Percentiles rank a stretch among this genome's conserved stretches.
Conservation (phyloP, 2,113 vertebrate genomes). For the Prolemur simus region DNA sequence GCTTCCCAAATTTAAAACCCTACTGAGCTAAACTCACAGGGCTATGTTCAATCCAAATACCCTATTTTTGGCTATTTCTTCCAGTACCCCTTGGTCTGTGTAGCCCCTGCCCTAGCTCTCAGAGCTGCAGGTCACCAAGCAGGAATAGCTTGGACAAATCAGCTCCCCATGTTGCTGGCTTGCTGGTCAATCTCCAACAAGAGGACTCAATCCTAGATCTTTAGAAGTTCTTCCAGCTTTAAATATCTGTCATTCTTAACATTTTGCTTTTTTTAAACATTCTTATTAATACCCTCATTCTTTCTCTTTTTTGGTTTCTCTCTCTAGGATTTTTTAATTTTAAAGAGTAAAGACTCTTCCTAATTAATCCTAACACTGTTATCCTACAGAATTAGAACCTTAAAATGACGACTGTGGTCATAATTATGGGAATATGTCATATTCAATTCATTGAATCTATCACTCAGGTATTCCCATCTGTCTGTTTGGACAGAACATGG, state of each 20-base stretch:
- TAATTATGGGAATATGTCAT: not conserved
- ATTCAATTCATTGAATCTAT: not conserved
- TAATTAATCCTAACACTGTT: not conserved
- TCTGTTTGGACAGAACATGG: not conserved
- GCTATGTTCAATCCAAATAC: not conserved
- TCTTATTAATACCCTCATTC: not conserved
- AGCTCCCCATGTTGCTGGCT: not conserved
- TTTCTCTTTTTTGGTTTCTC: not conserved
- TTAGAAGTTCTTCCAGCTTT: not conserved
- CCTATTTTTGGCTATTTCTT: too few relatives aligned
- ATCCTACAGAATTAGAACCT: not conserved
- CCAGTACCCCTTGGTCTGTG: not conserved
- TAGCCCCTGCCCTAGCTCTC: not conserved
- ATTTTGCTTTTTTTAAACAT: not conserved
- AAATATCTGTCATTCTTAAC: not conserved
- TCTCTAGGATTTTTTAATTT: not conserved
- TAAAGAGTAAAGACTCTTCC: not conserved
- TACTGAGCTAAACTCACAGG: not conserved
- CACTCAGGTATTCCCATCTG: not conserved
- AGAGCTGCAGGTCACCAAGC: not conserved
- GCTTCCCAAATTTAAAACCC: conserved; percentile 14
- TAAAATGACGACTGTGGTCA: not conserved
- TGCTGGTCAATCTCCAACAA: not conserved
- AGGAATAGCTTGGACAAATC: not conserved
- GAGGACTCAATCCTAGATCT: not conserved